Evolutionary conservation across 2,797 vertebrate species (phyloP).

Genomic region (Melanotaenia parkinsoni): DNA sequence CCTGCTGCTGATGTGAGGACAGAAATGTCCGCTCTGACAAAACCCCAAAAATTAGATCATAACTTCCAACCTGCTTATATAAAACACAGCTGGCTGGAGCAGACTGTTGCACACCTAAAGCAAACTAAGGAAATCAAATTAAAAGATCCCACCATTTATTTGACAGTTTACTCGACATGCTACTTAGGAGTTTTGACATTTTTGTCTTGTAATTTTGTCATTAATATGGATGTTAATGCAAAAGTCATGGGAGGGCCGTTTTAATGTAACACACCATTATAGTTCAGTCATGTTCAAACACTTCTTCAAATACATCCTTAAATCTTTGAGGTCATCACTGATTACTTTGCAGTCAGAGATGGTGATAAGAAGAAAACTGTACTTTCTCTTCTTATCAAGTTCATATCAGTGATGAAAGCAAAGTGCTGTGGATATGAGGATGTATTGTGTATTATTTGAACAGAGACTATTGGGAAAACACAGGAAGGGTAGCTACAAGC

Average conservation of each 20-base stretch:
- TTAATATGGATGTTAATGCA: slow-evolving; percentile 28
- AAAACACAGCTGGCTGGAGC: neutral
- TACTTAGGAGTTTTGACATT: slow-evolving; percentile 4
- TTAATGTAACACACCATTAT: slow-evolving; percentile 68
- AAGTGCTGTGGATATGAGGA: slow-evolving; percentile 52
- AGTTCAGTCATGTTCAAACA: slow-evolving; percentile 69
- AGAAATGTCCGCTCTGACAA: slow-evolving; percentile 11
- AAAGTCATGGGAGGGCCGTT: slow-evolving; percentile 29
- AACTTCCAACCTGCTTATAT: slow-evolving; percentile 7
- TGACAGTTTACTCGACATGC: slow-evolving; percentile 5
- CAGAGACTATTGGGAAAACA: slow-evolving; percentile 42
- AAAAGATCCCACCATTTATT: slow-evolving; percentile 11
- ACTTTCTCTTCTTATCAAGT: slow-evolving; percentile 51
- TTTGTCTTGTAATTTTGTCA: slow-evolving; percentile 4
- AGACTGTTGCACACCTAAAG: neutral
- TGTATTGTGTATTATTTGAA: slow-evolving; percentile 69
- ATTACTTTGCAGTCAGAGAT: slow-evolving; percentile 22
- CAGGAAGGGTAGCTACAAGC: slow-evolving; percentile 46
- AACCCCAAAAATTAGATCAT: slow-evolving; percentile 1
- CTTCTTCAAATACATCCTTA: slow-evolving; percentile 65
- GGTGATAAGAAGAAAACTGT: slow-evolving; percentile 53
- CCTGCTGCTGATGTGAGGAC: slow-evolving; percentile 15
- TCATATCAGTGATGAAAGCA: slow-evolving; percentile 59
- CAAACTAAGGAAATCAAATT: slow-evolving; percentile 22
- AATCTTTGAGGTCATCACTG: slow-evolving; percentile 61